Evolutionary conservation across 2,797 vertebrate species (phyloP).

Genomic region (Euthynnus affinis): DNA sequence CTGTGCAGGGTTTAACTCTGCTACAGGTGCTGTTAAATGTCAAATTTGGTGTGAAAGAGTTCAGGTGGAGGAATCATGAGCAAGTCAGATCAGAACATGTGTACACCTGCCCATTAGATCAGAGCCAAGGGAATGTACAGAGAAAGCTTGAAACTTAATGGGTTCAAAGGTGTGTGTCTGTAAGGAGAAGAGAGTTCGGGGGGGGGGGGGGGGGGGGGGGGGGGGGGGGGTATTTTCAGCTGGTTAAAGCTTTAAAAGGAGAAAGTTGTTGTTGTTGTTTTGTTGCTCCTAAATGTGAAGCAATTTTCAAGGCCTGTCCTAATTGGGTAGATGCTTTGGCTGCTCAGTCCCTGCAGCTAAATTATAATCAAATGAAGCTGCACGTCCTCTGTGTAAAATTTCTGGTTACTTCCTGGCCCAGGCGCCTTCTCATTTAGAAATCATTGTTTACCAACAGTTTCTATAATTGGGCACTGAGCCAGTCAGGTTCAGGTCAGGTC

Average conservation of each 20-base stretch:
- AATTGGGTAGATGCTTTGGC: slow-evolving; percentile 5
- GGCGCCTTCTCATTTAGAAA: background rate
- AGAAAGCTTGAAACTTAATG: slow-evolving; percentile 53
- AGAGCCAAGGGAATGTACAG: slow-evolving; percentile 65
- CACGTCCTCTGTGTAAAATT: background rate
- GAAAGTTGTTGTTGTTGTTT: slow-evolving; percentile 34
- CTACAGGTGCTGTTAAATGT: slow-evolving; percentile 55
- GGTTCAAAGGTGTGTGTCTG: slow-evolving; percentile 63
- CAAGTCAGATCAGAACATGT: slow-evolving; percentile 70
- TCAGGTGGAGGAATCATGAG: slow-evolving; percentile 58
- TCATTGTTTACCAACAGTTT: slow-evolving; percentile 58
- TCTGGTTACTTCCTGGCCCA: slow-evolving; percentile 3
- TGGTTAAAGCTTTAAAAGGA: slow-evolving; percentile 23
- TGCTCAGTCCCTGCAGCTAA: slow-evolving; percentile 14
- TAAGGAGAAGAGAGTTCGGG: slow-evolving; percentile 22
- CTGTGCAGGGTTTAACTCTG: background rate
- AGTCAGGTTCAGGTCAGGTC: slow-evolving; percentile 53
- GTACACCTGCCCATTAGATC: slow-evolving; percentile 79
- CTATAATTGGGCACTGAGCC: slow-evolving; percentile 38
- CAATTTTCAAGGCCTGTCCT: slow-evolving; percentile 46
- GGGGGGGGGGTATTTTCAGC: slow-evolving; percentile 4
- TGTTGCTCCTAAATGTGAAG: background rate
- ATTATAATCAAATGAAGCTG: slow-evolving; percentile 33
- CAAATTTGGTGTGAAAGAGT: slow-evolving; percentile 57
- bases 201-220: background rate